Conservation (phyloP, 1,140 invertebrate species). For the Bombus confusus region DNA sequence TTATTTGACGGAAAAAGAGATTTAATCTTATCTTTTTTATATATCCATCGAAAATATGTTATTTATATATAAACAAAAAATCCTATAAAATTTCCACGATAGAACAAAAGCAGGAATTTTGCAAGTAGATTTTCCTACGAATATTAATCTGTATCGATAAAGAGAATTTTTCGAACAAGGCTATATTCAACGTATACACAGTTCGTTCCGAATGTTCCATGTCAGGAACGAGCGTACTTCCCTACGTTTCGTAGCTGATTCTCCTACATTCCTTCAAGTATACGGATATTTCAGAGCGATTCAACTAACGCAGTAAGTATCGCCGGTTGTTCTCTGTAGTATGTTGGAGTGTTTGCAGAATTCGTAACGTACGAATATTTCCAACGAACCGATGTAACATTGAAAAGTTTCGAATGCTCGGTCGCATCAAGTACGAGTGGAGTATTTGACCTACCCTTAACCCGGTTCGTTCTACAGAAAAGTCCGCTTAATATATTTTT, state of each 20-base stretch:
- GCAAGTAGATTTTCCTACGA: not conserved
- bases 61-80: too few relatives aligned
- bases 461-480: not conserved
- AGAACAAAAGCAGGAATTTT: too few relatives aligned
- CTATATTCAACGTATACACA: too few relatives aligned
- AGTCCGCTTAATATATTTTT: not conserved
- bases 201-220: not conserved
- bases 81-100: too few relatives aligned
- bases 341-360: conserved; percentile 11
- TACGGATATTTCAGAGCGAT: not conserved
- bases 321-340: not conserved
- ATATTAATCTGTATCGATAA: not conserved
- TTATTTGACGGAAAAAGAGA: not conserved
- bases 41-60: not conserved
- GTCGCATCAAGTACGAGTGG: not conserved
- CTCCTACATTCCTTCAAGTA: not conserved
- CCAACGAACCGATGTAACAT: not conserved
- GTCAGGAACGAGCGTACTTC: not conserved
- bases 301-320: not conserved
- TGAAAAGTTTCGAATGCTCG: not conserved
- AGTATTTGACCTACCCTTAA: conserved; percentile 25
- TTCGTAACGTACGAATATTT: conserved; percentile 14
- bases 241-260: not conserved
- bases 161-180: not conserved
- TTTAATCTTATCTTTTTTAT: not conserved